Conservation (phyloP, 2,888 invertebrate species). For the Macrostomum cliftonense region DNA sequence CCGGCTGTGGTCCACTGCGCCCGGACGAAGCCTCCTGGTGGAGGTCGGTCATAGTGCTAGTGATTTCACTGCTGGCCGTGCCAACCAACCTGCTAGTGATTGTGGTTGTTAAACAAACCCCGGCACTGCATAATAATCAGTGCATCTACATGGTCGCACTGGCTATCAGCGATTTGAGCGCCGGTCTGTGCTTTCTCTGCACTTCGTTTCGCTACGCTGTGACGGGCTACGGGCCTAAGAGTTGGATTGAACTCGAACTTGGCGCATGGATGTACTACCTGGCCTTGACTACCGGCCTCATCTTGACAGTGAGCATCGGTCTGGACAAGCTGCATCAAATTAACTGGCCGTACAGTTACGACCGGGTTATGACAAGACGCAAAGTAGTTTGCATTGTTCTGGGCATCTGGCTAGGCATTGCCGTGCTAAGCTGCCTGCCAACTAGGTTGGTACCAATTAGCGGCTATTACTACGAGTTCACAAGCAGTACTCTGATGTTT, state of each 20-base stretch:
- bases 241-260: slow-evolving; percentile 3
- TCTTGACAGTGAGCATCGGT: slow-evolving; percentile 5
- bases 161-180: slow-evolving; percentile 4
- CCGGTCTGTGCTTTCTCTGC: slow-evolving; percentile 2
- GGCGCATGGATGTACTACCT: slow-evolving; percentile 5
- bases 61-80: not conserved
- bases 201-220: slow-evolving; percentile 6
- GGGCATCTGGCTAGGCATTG: not conserved
- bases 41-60: no score
- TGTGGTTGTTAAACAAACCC: not conserved
- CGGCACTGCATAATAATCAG: slow-evolving; percentile 5
- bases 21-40: no score
- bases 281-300: not conserved
- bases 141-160: slow-evolving; percentile 7
- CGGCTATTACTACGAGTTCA: slow-evolving; percentile 7
- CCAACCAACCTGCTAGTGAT: slow-evolving; percentile 1
- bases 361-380: slow-evolving; percentile 1
- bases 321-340: slow-evolving; percentile 6
- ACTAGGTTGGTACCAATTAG: slow-evolving; percentile 2
- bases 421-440: slow-evolving; percentile 2
- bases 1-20: no score
- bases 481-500: slow-evolving; percentile 5
- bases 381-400: slow-evolving; percentile 1
- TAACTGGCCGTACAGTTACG: slow-evolving; percentile 4
- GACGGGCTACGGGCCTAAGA: slow-evolving; percentile 1